A percentile compares a stretch with the other conserved stretches of the same genome.
These are phyloP conservation scores for Neotoma lepida DNA, from an alignment of 2,113 vertebrate species.

Conservation along the genomic window DNA sequence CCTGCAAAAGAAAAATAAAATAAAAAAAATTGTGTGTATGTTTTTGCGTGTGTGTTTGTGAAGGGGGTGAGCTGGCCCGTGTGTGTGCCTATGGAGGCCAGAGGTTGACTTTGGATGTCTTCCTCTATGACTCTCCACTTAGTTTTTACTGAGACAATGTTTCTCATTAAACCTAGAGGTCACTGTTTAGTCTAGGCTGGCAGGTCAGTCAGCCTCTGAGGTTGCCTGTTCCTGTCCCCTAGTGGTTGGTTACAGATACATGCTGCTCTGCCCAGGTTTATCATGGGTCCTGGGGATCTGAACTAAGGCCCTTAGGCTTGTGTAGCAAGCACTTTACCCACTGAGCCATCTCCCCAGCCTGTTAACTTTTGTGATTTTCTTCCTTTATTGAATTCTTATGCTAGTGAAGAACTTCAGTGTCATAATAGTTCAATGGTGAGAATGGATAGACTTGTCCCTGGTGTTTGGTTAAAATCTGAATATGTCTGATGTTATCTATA, in stretches of 20 bases:
- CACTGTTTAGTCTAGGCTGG: no score
- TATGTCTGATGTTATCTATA: neutral
- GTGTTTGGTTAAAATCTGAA: neutral
- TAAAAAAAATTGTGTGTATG: neutral
- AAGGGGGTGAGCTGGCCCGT: no score
- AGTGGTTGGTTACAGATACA: neutral
- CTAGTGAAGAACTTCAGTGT: neutral
- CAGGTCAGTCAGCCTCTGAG: neutral
- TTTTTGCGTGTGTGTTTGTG: neutral
- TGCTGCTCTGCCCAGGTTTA: neutral
- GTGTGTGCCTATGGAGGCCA: no score
- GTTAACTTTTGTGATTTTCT: neutral
- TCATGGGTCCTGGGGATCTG: neutral
- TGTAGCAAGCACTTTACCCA: neutral
- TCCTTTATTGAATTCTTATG: neutral
- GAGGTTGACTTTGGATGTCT: neutral
- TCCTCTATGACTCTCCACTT: neutral
- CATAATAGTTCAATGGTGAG: neutral
- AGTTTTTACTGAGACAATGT: no score
- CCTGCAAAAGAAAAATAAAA: neutral
- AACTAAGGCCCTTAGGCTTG: neutral
- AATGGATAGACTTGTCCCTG: neutral
- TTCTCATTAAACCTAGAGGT: no score
- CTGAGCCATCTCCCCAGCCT: neutral
- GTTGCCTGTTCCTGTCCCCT: neutral